A percentile compares a stretch with the other conserved stretches of the same genome.
Evolutionary conservation across 1,140 invertebrate genomes (phyloP).

Genomic region (Philopotamus ludificatus): DNA sequence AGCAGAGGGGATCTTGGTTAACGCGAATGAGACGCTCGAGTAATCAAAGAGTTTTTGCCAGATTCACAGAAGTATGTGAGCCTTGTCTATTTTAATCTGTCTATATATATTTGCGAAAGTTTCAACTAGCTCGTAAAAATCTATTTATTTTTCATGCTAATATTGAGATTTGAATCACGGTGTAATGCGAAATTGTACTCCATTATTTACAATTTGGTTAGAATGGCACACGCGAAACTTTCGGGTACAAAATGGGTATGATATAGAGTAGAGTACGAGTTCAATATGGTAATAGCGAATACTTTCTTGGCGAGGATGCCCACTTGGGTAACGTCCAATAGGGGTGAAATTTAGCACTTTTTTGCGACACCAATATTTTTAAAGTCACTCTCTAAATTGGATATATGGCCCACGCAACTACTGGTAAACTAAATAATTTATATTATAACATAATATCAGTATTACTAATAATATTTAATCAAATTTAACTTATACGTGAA

Average conservation of each 20-base stretch:
- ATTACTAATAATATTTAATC: no score
- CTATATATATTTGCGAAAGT: background rate
- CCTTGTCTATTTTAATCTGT: background rate
- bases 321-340: no score
- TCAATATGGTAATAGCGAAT: background rate
- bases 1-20: background rate
- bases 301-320: background rate
- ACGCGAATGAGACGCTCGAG: constrained; percentile 3
- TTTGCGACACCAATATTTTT: no score
- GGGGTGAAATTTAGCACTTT: no score
- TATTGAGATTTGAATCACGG: background rate
- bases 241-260: background rate
- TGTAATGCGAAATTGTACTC: background rate
- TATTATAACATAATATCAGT: no score
- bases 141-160: background rate
- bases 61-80: background rate
- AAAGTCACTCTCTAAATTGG: background rate
- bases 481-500: no score
- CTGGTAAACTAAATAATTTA: background rate
- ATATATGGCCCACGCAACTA: background rate
- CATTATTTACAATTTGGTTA: background rate
- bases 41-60: constrained; percentile 11
- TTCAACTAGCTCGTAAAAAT: background rate
- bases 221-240: background rate
- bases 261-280: background rate